These are phyloP conservation scores for Zaprionus kolodkinae DNA, from an alignment of 1,140 invertebrate species.

Conservation along the genomic window DNA sequence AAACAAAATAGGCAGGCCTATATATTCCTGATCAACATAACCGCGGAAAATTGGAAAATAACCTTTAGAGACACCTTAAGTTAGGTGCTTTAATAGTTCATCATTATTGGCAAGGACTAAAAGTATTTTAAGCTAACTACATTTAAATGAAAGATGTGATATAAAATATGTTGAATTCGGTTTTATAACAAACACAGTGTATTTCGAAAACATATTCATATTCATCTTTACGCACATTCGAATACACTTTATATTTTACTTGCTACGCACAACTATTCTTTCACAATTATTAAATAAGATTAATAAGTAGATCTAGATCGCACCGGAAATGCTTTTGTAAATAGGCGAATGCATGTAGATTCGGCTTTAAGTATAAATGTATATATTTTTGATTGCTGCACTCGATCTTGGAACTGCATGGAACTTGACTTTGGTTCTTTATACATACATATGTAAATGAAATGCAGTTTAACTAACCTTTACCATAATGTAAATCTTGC, in stretches of 20 bases:
- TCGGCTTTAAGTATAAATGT: background rate
- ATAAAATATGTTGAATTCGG: background rate
- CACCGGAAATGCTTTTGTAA: constrained; percentile 52
- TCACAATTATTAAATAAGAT: background rate
- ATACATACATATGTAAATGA: background rate
- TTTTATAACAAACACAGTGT: background rate
- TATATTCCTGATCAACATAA: background rate
- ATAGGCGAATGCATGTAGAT: constrained; percentile 46
- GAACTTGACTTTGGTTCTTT: constrained; percentile 17
- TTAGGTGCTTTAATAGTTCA: background rate
- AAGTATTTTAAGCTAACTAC: background rate
- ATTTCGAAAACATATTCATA: constrained; percentile 6
- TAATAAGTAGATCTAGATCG: constrained; percentile 24
- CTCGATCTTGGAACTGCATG: constrained; percentile 44
- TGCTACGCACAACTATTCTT: background rate
- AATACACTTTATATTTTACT: constrained; percentile 2
- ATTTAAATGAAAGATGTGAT: background rate
- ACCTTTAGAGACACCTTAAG: too few species aligned
- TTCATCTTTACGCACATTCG: background rate
- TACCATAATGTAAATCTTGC: constrained; percentile 62
- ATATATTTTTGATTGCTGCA: constrained; percentile 4
- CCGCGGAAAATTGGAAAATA: background rate
- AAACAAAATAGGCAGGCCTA: background rate
- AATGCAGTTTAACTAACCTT: constrained; percentile 16
- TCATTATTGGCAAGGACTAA: too few species aligned